A percentile compares a stretch with the other conserved stretches of the same genome.
phyloP scores from a whole-genome alignment of 64 coral and sea anemone genomes.

The Montipora capricornis region DNA sequence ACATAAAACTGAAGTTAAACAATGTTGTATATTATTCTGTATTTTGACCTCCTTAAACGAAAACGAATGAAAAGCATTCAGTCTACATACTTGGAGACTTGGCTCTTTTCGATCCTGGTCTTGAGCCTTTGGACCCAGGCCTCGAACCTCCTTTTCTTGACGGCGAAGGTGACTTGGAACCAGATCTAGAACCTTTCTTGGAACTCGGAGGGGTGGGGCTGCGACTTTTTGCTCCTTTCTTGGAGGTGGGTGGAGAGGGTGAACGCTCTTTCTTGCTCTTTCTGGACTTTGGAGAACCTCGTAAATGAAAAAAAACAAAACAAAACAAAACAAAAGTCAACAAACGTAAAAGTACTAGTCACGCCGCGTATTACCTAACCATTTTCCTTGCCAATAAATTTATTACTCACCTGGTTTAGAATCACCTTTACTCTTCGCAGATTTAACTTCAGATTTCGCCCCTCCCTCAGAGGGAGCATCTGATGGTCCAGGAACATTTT shows the following conservation, averaged over 20 bases:
- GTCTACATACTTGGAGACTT: slow-evolving; percentile 87
- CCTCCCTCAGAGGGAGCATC: slow-evolving; percentile 73
- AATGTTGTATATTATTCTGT: neutral
- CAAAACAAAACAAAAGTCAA: neutral
- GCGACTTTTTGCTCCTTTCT: slow-evolving; percentile 86
- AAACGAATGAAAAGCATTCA: neutral
- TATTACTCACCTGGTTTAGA: slow-evolving; percentile 68
- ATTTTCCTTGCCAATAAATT: neutral
- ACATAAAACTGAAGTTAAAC: neutral
- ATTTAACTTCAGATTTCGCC: slow-evolving; percentile 71
- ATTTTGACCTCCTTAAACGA: too few species aligned
- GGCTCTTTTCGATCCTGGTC: slow-evolving; percentile 82
- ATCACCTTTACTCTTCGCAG: slow-evolving; percentile 69
- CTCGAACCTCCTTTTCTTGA: slow-evolving; percentile 87
- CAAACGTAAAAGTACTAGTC: neutral
- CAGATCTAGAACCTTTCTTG: slow-evolving; percentile 71
- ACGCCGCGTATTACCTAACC: neutral
- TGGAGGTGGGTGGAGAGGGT: slow-evolving; percentile 74
- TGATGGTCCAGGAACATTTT: slow-evolving; percentile 42
- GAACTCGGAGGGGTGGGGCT: slow-evolving; percentile 77
- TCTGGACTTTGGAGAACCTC: slow-evolving; percentile 75
- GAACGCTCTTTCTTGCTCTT: slow-evolving; percentile 92
- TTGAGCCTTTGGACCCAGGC: slow-evolving; percentile 79
- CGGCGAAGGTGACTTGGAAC: slow-evolving; percentile 90
- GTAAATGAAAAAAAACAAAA: neutral